These are phyloP conservation scores for Monopis laevigella DNA, from an alignment of 2,888 invertebrate species.

Conservation along the genomic window DNA sequence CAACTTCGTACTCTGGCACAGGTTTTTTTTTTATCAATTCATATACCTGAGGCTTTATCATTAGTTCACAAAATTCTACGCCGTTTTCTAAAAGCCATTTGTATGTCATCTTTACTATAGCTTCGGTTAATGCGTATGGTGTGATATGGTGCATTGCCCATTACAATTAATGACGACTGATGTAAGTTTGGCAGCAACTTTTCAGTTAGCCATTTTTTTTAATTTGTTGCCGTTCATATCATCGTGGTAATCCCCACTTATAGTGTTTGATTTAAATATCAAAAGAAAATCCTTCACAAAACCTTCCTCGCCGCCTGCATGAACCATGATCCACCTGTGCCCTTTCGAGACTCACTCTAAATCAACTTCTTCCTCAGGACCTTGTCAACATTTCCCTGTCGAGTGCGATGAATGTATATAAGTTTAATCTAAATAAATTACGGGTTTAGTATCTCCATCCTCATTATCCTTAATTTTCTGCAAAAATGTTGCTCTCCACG, in stretches of 20 bases:
- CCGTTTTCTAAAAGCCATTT: neutral
- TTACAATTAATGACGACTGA: neutral
- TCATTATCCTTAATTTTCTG: neutral
- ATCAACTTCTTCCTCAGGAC: neutral
- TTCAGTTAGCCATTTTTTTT: neutral
- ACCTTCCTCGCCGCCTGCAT: slow-evolving; percentile 5
- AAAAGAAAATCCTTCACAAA: slow-evolving; percentile 8
- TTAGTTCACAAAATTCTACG: neutral
- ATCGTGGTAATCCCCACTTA: slow-evolving; percentile 7
- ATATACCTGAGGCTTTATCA: neutral
- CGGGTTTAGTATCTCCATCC: neutral
- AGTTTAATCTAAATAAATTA: slow-evolving; percentile 3
- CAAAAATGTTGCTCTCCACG: slow-evolving; percentile 1
- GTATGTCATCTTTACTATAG: neutral
- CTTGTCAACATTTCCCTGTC: neutral
- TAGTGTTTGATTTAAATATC: slow-evolving; percentile 8
- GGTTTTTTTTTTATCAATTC: too few relatives aligned
- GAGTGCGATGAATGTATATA: neutral
- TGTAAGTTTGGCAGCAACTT: neutral
- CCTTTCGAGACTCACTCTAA: neutral
- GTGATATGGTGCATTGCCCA: slow-evolving; percentile 6
- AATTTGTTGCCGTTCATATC: slow-evolving; percentile 3
- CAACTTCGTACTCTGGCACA: too few relatives aligned
- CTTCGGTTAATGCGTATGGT: neutral
- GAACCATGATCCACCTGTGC: neutral